Base-by-base conservation (phyloP, 2,888 invertebrate species). In the Orthonychiurus folsomi region DNA sequence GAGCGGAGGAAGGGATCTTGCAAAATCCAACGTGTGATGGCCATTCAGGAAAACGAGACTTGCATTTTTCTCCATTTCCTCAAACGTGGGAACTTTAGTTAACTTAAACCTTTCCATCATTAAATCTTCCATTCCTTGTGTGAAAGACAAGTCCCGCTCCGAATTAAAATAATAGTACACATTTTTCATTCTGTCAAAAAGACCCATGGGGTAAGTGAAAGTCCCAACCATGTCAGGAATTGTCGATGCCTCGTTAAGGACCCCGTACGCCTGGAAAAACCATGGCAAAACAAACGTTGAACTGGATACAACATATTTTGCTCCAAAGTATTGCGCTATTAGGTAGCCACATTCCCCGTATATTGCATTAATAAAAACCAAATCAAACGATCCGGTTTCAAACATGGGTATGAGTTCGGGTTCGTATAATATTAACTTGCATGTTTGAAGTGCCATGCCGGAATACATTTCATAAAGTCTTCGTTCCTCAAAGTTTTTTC, bases 21-120 rank as follows among this genome's bases (percentile, higher is more conserved):
- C 69, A 64, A 69, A 71, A 56, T 72, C 72, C 2, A 64, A 58
- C 0, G 69, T 57, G n/a, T 61, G 59, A 56, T 73, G 70, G 9
- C 69, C 62, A 63, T 73, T 73, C 12, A 69, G 55, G 26, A 73
- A 61, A 23, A 73, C 69, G 1, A 73, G 47, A 57, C 69, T 70
- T 1, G 66, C 64, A 61, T 68, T 68, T 47, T 64, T 60, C 50
- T 68, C 68, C n/a, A 68, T 50, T 37, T 37, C 37, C 15, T 37
- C 37, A 37, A 37, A 37, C 5, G 37, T 9, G 15, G 54, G 23
- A 54, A 25, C 55, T 20, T 48, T 5, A 2, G 54, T 50, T 20
- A 61, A 23, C 1, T 62, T 55, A 20, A 66, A 66, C 15, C 56
- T 56, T 25, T 66, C 61, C 21, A 56, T 61, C 61, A 61, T 63